Conservation (phyloP, 2,113 vertebrate genomes). For the Herpailurus yagouaroundi region DNA sequence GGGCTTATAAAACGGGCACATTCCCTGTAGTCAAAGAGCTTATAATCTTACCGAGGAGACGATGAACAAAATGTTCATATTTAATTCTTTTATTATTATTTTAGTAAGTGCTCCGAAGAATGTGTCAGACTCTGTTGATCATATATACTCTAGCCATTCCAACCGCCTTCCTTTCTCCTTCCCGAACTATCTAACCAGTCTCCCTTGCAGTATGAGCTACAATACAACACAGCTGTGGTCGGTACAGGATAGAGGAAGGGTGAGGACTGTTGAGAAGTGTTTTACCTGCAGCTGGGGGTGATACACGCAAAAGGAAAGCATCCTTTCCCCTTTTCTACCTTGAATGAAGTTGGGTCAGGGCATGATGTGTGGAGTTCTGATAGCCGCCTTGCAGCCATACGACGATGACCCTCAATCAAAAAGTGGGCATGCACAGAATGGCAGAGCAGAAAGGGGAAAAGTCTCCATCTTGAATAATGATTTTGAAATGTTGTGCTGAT, state of each 20-base stretch:
- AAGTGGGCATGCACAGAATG: not conserved
- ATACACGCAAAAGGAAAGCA: not conserved
- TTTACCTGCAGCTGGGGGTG: not conserved
- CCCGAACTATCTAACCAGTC: not conserved
- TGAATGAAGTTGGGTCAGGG: not conserved
- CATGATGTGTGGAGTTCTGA: not conserved
- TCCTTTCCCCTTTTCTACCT: not conserved
- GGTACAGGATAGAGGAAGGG: not conserved
- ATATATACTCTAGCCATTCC: not conserved
- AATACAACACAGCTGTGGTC: not conserved
- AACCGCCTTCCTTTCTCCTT: not conserved
- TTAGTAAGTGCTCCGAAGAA: not conserved
- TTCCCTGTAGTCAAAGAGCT: not conserved
- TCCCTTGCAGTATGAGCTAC: not conserved
- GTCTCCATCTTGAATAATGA: not conserved
- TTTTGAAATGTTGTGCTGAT: not conserved
- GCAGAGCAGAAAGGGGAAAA: not conserved
- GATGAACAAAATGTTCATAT: not conserved
- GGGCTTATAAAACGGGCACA: not conserved
- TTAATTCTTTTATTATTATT: conserved; percentile 7
- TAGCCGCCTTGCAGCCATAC: not conserved
- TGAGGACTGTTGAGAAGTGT: not conserved
- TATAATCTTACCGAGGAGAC: not conserved
- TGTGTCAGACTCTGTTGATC: not conserved
- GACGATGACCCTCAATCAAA: not conserved